phyloP scores from a whole-genome alignment of 2,113 vertebrate species.

The Herpetotheres cachinnans region DNA sequence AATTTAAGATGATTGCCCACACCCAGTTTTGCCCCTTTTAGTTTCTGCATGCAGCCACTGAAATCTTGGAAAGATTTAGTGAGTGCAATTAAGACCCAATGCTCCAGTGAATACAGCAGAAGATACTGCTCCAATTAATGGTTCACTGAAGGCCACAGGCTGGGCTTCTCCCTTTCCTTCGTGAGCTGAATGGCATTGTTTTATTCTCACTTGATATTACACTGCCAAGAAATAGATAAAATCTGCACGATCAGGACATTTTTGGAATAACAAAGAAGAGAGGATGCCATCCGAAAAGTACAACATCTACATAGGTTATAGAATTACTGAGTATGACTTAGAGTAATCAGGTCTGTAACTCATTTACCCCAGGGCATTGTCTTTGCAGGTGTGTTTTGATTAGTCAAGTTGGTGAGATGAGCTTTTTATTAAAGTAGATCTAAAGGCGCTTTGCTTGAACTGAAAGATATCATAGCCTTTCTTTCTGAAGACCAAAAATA shows the following conservation, averaged over 20 bases:
- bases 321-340: slow-evolving; percentile 10
- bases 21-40: background rate
- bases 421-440: slow-evolving; percentile 41
- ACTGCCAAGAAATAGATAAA: background rate
- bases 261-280: background rate
- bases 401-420: slow-evolving; percentile 24
- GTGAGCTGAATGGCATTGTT: background rate
- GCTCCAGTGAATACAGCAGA: background rate
- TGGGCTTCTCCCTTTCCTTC: background rate
- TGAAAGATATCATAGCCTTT: background rate
- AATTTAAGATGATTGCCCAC: background rate
- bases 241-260: background rate
- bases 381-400: slow-evolving; percentile 28
- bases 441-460: slow-evolving; percentile 7
- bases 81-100: background rate
- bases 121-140: background rate
- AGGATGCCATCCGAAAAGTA: background rate
- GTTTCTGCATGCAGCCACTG: background rate
- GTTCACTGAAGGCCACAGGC: background rate
- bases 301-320: background rate
- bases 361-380: background rate
- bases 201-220: background rate
- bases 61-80: background rate
- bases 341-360: slow-evolving; percentile 27
- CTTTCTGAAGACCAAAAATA: slow-evolving; percentile 45